Percentiles rank a stretch among this genome's conserved stretches.
These are phyloP conservation scores for Lanius collurio DNA, from an alignment of 2,113 vertebrate species.

Conservation along the genomic window DNA sequence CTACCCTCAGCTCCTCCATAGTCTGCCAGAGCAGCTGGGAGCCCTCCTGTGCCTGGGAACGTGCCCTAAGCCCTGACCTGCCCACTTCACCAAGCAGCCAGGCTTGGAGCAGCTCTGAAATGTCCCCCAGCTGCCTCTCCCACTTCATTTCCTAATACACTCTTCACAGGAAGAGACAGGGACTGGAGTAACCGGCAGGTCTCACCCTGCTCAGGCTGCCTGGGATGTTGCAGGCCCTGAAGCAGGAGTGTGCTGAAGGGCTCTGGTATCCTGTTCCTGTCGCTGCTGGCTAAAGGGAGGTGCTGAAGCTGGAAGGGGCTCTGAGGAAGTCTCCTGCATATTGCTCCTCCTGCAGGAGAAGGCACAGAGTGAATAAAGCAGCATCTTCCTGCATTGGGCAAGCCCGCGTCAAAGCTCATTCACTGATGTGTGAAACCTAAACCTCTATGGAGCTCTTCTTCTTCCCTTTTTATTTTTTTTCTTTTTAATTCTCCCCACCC, in stretches of 20 bases:
- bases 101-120: neutral
- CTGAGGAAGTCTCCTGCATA: neutral
- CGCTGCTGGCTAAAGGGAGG: neutral
- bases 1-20: neutral
- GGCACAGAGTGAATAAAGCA: neutral
- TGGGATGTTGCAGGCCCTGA: neutral
- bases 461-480: neutral
- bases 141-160: neutral
- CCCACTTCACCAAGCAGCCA: neutral
- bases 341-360: neutral
- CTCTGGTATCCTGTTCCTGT: fast-evolving
- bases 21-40: neutral
- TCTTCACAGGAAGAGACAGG: neutral
- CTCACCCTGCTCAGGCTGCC: neutral
- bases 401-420: slow-evolving; percentile 39
- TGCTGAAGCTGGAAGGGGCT: neutral
- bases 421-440: slow-evolving; percentile 47
- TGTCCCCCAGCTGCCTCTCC: neutral
- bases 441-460: neutral
- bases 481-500: neutral
- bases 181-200: neutral
- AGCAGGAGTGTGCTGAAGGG: neutral
- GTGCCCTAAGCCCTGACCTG: neutral
- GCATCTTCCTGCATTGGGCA: neutral
- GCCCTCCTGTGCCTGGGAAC: neutral